Evolutionary conservation across 2,113 vertebrate species (phyloP).

Genomic region (Turnix velox): DNA sequence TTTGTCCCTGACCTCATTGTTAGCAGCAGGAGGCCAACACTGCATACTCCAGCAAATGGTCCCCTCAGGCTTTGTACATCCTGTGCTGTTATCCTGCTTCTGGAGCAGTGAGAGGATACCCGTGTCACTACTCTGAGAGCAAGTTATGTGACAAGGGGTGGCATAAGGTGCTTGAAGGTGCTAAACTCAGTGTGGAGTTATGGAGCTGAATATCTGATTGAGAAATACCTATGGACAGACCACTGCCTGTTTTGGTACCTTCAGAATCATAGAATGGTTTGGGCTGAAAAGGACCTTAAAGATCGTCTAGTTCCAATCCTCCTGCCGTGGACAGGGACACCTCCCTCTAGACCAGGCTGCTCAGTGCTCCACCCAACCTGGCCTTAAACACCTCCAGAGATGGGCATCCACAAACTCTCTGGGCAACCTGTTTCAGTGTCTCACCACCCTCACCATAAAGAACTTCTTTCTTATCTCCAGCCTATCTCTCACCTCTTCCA

Average conservation of each 20-base stretch:
- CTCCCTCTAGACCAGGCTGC: too few species aligned
- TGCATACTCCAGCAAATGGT: not conserved
- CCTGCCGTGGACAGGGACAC: too few species aligned
- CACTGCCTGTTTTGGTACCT: not conserved
- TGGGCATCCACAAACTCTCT: too few species aligned
- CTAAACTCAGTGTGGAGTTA: not conserved
- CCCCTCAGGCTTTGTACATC: not conserved
- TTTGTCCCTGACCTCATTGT: not conserved
- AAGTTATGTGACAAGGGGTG: not conserved
- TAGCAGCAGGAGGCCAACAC: not conserved
- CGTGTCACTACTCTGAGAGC: not conserved
- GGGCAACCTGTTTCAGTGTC: too few species aligned
- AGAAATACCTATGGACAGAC: not conserved
- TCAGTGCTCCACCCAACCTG: too few species aligned
- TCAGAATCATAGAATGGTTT: too few species aligned
- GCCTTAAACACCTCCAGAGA: too few species aligned
- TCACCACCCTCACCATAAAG: too few species aligned
- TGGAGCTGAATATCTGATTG: not conserved
- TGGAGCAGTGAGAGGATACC: not conserved
- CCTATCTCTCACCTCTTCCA: too few species aligned
- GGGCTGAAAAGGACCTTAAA: too few species aligned
- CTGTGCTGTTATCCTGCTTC: not conserved
- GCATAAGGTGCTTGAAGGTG: not conserved
- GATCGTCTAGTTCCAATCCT: too few species aligned
- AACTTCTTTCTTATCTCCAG: too few species aligned